These are phyloP conservation scores for Mionectes olivaceus DNA, from an alignment of 2,797 vertebrate genomes.

Conservation along the genomic window DNA sequence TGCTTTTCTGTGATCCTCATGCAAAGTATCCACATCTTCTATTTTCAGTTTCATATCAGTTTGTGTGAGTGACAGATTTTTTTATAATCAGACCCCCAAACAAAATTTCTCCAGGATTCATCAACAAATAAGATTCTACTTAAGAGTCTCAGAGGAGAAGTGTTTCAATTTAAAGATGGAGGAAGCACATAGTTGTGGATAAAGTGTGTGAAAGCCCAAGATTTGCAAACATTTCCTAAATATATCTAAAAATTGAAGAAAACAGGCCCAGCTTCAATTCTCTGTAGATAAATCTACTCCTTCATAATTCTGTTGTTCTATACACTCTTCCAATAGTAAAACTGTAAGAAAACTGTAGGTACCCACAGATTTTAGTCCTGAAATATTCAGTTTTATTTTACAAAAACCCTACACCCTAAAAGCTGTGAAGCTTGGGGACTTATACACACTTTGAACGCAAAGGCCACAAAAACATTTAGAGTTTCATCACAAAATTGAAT, in stretches of 20 bases:
- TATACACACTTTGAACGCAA: neutral
- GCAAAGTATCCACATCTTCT: neutral
- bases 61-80: neutral
- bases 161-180: neutral
- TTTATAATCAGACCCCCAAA: neutral
- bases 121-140: neutral
- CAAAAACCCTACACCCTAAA: neutral
- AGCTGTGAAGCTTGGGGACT: neutral
- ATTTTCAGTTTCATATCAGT: neutral
- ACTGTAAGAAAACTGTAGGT: neutral
- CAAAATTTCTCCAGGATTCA: neutral
- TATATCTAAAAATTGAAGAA: too few species aligned
- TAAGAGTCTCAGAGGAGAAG: neutral
- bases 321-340: neutral
- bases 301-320: neutral
- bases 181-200: neutral
- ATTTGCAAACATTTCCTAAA: too few species aligned
- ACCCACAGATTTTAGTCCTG: neutral
- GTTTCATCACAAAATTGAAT: neutral
- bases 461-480: neutral
- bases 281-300: neutral
- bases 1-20: neutral
- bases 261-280: too few species aligned
- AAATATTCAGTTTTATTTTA: neutral
- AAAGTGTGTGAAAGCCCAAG: too few species aligned